Percentiles rank a stretch among this genome's conserved stretches.
These are phyloP conservation scores for Peromyscus attwateri DNA, from an alignment of 2,797 vertebrate genomes.

Conservation along the genomic window DNA sequence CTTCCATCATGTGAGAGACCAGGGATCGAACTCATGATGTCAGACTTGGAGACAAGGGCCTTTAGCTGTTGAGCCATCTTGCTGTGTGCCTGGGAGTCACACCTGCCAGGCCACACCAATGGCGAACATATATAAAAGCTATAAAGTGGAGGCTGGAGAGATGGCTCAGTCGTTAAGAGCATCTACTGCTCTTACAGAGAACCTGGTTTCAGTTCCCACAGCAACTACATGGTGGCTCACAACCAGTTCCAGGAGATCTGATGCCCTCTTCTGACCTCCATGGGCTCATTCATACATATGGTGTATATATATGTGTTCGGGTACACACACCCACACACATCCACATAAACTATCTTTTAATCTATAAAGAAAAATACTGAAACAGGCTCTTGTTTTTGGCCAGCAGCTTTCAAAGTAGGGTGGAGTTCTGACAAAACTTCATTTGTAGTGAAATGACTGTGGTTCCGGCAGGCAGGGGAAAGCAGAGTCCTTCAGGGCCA, in stretches of 20 bases:
- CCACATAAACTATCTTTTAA: neutral
- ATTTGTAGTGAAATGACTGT: neutral
- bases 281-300: neutral
- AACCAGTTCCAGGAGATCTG: neutral
- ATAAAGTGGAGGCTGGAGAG: neutral
- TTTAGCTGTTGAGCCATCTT: neutral
- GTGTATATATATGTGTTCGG: neutral
- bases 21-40: neutral
- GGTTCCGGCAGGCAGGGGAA: neutral
- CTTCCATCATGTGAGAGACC: neutral
- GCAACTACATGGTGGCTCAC: neutral
- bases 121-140: neutral
- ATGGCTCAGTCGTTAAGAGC: neutral
- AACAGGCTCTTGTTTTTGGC: neutral
- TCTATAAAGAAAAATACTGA: neutral
- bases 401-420: neutral
- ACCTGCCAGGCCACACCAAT: accelerated
- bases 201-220: neutral
- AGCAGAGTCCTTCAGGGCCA: neutral
- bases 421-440: neutral
- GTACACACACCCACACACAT: neutral
- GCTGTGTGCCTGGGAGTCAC: neutral
- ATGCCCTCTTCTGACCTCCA: neutral
- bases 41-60: neutral
- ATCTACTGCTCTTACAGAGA: neutral